phyloP scores from a whole-genome alignment of 2,888 invertebrate species.

The Coecobrya sp. region DNA sequence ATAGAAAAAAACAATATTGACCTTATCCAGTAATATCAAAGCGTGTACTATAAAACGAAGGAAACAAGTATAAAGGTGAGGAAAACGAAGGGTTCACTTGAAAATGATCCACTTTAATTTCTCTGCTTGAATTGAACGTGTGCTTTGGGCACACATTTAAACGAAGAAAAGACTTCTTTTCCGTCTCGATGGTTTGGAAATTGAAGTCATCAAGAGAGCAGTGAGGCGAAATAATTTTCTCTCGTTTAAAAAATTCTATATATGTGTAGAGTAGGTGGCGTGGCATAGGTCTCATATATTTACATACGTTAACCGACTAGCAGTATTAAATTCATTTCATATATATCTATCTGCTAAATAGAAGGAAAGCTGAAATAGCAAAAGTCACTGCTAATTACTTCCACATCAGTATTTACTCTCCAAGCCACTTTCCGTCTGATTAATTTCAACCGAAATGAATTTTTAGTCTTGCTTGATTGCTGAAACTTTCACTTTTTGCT shows the following conservation, averaged over 20 bases:
- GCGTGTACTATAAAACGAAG: not conserved
- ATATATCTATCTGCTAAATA: not conserved
- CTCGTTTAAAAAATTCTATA: constrained; percentile 29
- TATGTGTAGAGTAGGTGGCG: too few relatives aligned
- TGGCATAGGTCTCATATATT: not conserved
- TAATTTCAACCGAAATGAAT: constrained; percentile 72
- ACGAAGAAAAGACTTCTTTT: constrained; percentile 55
- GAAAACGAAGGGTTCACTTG: not conserved
- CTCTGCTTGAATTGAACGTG: constrained; percentile 27
- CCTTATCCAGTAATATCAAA: not conserved
- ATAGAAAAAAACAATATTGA: too few relatives aligned
- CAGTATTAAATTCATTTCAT: not conserved
- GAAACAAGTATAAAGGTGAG: not conserved
- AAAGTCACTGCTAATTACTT: constrained; percentile 75
- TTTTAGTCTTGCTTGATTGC: constrained; percentile 68
- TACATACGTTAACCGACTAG: not conserved
- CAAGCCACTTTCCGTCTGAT: constrained; percentile 72
- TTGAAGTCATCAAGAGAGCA: constrained; percentile 71
- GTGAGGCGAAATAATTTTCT: constrained; percentile 60
- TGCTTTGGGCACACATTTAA: constrained; percentile 2
- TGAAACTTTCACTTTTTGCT: constrained; percentile 2
- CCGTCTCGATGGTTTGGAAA: constrained; percentile 71
- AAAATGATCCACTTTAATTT: constrained; percentile 39
- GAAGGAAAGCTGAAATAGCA: constrained; percentile 11
- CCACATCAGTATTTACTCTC: constrained; percentile 79